Percentiles rank a stretch among this genome's conserved stretches.
These are phyloP conservation scores for Homalodisca vitripennis DNA, from an alignment of 1,140 invertebrate genomes.

Conservation along the genomic window DNA sequence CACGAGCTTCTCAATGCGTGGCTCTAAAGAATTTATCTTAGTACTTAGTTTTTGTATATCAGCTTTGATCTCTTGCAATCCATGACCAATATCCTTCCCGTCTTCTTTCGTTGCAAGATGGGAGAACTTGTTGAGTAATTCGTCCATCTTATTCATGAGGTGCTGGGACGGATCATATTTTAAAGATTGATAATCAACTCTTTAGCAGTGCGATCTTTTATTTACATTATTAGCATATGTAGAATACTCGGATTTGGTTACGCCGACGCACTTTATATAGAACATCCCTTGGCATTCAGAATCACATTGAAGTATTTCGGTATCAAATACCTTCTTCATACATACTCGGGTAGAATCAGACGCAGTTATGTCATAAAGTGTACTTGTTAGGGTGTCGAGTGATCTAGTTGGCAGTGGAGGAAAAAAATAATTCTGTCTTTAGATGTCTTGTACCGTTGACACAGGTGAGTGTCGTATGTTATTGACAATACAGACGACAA, in stretches of 20 bases:
- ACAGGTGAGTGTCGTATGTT: not conserved
- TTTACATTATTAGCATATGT: slow-evolving; percentile 4
- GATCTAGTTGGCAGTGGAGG: slow-evolving; percentile 6
- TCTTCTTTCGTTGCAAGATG: not conserved
- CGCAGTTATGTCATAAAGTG: not conserved
- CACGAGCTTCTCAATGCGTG: no score
- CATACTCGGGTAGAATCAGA: slow-evolving; percentile 3
- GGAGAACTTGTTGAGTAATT: not conserved
- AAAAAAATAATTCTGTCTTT: not conserved
- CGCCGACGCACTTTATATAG: no score
- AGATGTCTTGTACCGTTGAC: not conserved
- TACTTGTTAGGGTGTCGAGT: not conserved
- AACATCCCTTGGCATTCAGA: slow-evolving; percentile 2
- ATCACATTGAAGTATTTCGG: slow-evolving; percentile 7
- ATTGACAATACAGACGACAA: slow-evolving; percentile 12
- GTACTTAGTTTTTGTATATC: not conserved
- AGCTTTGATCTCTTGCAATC: not conserved
- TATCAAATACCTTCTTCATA: slow-evolving; percentile 13
- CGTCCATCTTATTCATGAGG: not conserved
- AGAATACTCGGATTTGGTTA: no score
- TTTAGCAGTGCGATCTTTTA: not conserved
- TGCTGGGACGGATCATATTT: not conserved
- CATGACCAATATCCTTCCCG: not conserved
- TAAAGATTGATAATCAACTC: not conserved
- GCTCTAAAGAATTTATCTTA: no score